Percentiles rank a stretch among this genome's conserved stretches.
Evolutionary conservation across 2,113 vertebrate genomes (phyloP).

Genomic region (Cephalopholis sonnerati): DNA sequence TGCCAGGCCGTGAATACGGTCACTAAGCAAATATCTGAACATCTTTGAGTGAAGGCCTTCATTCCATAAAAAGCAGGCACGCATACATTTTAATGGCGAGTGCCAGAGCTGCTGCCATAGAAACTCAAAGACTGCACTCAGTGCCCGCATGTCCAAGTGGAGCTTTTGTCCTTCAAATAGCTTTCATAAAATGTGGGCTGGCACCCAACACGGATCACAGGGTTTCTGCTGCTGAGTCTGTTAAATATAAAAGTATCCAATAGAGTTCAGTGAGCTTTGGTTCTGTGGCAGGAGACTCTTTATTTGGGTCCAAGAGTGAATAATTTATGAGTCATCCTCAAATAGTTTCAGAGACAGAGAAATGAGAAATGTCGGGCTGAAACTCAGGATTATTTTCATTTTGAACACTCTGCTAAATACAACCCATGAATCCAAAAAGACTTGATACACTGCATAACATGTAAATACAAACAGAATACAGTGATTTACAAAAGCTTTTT

Average conservation of each 20-base stretch:
- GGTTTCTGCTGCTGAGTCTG: constrained; percentile 24
- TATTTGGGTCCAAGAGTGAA: not conserved
- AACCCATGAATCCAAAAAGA: no score
- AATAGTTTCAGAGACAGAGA: constrained; percentile 4
- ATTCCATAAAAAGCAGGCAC: constrained; percentile 48
- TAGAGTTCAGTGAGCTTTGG: not conserved
- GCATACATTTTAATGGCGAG: constrained; percentile 4
- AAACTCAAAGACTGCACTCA: constrained; percentile 19
- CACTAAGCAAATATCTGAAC: constrained; percentile 41
- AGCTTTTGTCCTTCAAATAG: constrained; percentile 36
- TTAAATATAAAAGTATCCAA: constrained; percentile 17
- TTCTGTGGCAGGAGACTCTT: not conserved
- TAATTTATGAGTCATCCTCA: constrained; percentile 6
- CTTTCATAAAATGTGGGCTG: constrained; percentile 40
- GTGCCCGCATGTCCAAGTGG: constrained; percentile 15
- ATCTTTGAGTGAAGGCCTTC: constrained; percentile 15
- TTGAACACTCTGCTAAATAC: not conserved
- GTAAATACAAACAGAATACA: no score
- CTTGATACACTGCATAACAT: no score
- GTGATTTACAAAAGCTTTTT: no score
- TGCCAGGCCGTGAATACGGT: constrained; percentile 26
- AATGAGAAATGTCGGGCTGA: not conserved
- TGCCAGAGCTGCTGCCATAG: constrained; percentile 45
- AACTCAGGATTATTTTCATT: not conserved
- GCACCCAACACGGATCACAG: constrained; percentile 14